Conservation (phyloP, 1,140 invertebrate genomes). For the Drosophila obscura region DNA sequence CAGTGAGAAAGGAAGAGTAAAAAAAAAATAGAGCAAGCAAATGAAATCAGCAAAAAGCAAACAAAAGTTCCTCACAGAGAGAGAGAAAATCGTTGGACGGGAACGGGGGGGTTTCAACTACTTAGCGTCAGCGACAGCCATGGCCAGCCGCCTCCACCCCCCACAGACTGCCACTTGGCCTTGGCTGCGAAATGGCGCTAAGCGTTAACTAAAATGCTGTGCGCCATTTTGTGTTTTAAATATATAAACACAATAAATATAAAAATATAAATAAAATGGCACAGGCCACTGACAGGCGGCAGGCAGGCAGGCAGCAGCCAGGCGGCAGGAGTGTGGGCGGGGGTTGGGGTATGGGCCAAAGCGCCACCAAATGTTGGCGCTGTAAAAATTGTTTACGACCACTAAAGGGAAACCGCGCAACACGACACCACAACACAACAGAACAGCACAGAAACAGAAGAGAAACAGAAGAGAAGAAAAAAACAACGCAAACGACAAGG, state of each 20-base stretch:
- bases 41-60: conserved; percentile 53
- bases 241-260: conserved; percentile 76
- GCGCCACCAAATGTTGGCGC: conserved; percentile 70
- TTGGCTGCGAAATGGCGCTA: conserved; percentile 52
- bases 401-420: conserved; percentile 74
- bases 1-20: conserved; percentile 3
- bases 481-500: conserved; percentile 13
- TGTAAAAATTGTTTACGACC: conserved; percentile 80
- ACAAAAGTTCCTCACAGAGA: conserved; percentile 21
- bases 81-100: too few relatives aligned
- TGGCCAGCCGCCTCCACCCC: background rate
- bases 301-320: background rate
- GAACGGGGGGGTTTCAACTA: conserved; percentile 51
- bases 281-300: too few relatives aligned
- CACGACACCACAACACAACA: conserved; percentile 32
- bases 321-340: background rate
- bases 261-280: conserved; percentile 49
- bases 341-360: conserved; percentile 20
- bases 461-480: too few relatives aligned
- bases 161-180: conserved; percentile 23
- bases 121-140: conserved; percentile 66
- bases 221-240: conserved; percentile 58
- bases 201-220: conserved; percentile 60
- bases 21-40: conserved; percentile 22
- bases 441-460: too few relatives aligned